Percentiles rank a stretch among this genome's conserved stretches.
Evolutionary conservation across 2,888 invertebrate species (phyloP).

Genomic region (Pasiphila rectangulata): DNA sequence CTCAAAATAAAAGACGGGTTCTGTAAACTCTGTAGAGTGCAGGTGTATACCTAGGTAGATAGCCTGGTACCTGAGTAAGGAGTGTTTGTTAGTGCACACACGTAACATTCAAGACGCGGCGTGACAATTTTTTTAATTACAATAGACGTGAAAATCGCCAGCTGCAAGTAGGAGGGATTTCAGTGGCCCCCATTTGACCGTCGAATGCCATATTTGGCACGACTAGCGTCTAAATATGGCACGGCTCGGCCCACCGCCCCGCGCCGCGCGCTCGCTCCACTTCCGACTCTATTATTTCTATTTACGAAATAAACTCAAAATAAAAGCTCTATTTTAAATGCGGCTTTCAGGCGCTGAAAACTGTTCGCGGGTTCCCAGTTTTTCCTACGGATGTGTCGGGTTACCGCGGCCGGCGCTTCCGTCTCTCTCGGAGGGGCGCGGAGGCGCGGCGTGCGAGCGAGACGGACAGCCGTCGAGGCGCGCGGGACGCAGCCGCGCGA

Average conservation of each 20-base stretch:
- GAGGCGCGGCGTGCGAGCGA: slow-evolving; percentile 46
- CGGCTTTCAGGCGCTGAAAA: slow-evolving; percentile 76
- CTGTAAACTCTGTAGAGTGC: not conserved
- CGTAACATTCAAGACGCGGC: slow-evolving; percentile 54
- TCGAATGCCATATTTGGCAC: slow-evolving; percentile 90
- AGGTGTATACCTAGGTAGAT: slow-evolving; percentile 9
- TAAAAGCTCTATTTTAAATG: slow-evolving; percentile 79
- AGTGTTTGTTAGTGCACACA: slow-evolving; percentile 33
- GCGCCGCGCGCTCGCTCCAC: slow-evolving; percentile 59
- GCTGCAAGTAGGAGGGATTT: slow-evolving; percentile 86
- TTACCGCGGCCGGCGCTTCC: slow-evolving; percentile 56
- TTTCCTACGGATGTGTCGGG: slow-evolving; percentile 79
- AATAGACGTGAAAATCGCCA: slow-evolving; percentile 77
- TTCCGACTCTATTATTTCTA: slow-evolving; percentile 81
- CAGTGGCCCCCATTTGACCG: slow-evolving; percentile 89
- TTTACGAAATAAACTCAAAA: slow-evolving; percentile 80
- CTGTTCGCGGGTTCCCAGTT: slow-evolving; percentile 72
- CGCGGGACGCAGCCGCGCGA: slow-evolving; percentile 70
- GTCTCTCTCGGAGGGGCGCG: slow-evolving; percentile 52
- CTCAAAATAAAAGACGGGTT: no score
- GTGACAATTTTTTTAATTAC: slow-evolving; percentile 78
- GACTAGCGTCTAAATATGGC: slow-evolving; percentile 91
- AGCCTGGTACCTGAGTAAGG: slow-evolving; percentile 25
- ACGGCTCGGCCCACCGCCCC: slow-evolving; percentile 83
- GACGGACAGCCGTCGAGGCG: slow-evolving; percentile 71